Conservation (phyloP, 2,888 invertebrate species). For the Philaethria dido region DNA sequence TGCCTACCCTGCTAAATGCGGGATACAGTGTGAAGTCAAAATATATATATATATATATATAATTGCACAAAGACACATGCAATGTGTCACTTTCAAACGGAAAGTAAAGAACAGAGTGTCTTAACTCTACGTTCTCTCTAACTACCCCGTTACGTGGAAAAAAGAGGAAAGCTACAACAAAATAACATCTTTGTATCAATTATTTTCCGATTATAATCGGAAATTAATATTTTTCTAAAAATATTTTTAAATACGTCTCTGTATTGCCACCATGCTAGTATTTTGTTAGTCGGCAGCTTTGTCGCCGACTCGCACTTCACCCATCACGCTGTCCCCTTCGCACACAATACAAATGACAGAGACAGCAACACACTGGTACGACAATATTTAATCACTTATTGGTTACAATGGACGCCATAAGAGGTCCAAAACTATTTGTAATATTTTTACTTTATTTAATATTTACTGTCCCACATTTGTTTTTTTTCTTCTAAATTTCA, state of each 20-base stretch:
- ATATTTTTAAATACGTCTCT: constrained; percentile 55
- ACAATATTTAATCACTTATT: constrained; percentile 79
- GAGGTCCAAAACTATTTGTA: constrained; percentile 54
- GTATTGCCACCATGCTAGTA: constrained; percentile 81
- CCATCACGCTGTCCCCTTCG: constrained; percentile 52
- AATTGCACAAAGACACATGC: too few relatives aligned
- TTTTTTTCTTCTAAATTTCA: constrained; percentile 37
- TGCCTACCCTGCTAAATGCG: too few relatives aligned
- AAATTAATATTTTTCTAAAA: neutral
- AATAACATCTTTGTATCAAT: too few relatives aligned
- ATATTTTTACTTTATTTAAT: constrained; percentile 44
- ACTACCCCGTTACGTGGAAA: too few relatives aligned
- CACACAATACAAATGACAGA: constrained; percentile 51
- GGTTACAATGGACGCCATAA: constrained; percentile 66
- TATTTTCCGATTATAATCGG: too few relatives aligned
- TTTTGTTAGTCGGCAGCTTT: constrained; percentile 81
- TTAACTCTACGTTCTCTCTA: too few relatives aligned
- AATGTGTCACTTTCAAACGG: too few relatives aligned
- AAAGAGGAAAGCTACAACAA: too few relatives aligned
- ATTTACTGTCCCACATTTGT: constrained; percentile 43
- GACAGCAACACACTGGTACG: constrained; percentile 50
- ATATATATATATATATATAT: too few relatives aligned
- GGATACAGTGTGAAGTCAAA: too few relatives aligned
- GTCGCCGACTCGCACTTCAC: constrained; percentile 60
- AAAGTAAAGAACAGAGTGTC: too few relatives aligned